Evolutionary conservation across 1,140 invertebrate genomes (phyloP), one percentile per base, ranked within the genome.

Genomic region (Nephotettix cincticeps): DNA sequence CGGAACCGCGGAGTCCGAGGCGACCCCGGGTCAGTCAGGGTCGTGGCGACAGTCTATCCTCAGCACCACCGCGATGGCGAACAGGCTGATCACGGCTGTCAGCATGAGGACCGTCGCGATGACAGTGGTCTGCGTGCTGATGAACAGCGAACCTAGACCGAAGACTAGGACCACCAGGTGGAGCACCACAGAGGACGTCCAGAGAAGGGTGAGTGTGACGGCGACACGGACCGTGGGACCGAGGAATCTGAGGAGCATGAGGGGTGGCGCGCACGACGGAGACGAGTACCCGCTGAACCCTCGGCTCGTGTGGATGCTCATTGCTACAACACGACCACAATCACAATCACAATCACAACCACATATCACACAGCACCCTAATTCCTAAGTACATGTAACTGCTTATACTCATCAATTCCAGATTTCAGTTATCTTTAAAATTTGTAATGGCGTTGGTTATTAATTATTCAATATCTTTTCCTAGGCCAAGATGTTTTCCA

Each of bases 191-290:
- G 85, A 84, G 1, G 79, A 69, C 0, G 78, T 77, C 85, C 85
- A 86, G 3, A 86, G 78, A 2, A 81, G 69, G 0, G 84, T 83
- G 0, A 86, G 75, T 0, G 84, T 83, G 2, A 84, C 71, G 2
- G 73, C 76, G 0, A 78, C 76, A n/a, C 73, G 76, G 13, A 80
- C 71, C 0, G 77, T 77, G 0, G 84, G 84, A 0, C 85, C 85
- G 13, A 86, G 77, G 13, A 82, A 85, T 17, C 85, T 75, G 79
- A 84, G 80, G 0, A 81, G 80, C 0, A 83, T 74, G 78, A 84
- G 81, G 0, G 82, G 80, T 0, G 83, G 75, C 27, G 79, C 78
- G 9, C 84, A 82, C 3, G 81, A 76, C 2, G 84, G 83, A 1
- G 82, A 79, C 4, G 78, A 76, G 80, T 85, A 79, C 2, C 82